A percentile compares a stretch with the other conserved stretches of the same genome.
These are phyloP conservation scores for Aphelenchoides avenae DNA, from an alignment of 1,140 invertebrate genomes.

Conservation along the genomic window DNA sequence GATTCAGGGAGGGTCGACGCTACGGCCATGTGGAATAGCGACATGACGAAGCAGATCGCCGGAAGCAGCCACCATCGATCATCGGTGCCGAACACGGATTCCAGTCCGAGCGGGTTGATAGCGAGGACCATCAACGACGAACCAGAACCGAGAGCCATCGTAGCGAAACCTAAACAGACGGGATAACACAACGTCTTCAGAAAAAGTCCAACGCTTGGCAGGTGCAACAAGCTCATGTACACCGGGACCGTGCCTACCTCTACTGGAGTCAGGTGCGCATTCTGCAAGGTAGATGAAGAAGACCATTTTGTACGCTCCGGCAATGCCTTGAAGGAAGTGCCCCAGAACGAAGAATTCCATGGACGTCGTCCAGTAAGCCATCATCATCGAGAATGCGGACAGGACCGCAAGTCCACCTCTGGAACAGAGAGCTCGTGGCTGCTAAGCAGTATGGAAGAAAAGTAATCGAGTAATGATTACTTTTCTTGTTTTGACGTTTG, in stretches of 20 bases:
- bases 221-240: too few relatives aligned
- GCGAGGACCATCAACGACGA: conserved; percentile 27
- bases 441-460: too few relatives aligned
- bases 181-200: conserved; percentile 3
- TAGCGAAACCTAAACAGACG: conserved; percentile 19
- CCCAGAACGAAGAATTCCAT: conserved; percentile 46
- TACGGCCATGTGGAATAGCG: conserved; percentile 28
- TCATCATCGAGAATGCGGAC: conserved; percentile 28
- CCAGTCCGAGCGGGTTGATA: conserved; percentile 36
- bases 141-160: conserved; percentile 38
- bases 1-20: conserved; percentile 35
- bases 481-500: too few relatives aligned
- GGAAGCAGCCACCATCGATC: conserved; percentile 37
- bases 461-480: too few relatives aligned
- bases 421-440: too few relatives aligned
- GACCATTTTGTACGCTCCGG: conserved; percentile 36
- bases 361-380: conserved; percentile 19
- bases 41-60: conserved; percentile 26
- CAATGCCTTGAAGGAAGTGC: conserved; percentile 41
- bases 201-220: conserved; percentile 1
- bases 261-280: conserved; percentile 34
- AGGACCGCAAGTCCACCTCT: conserved; percentile 36
- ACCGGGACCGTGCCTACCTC: conserved; percentile 28
- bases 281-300: conserved; percentile 46
- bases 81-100: conserved; percentile 33